phyloP scores from a whole-genome alignment of 1,140 invertebrate species.

The Drosophila fuyamai region DNA sequence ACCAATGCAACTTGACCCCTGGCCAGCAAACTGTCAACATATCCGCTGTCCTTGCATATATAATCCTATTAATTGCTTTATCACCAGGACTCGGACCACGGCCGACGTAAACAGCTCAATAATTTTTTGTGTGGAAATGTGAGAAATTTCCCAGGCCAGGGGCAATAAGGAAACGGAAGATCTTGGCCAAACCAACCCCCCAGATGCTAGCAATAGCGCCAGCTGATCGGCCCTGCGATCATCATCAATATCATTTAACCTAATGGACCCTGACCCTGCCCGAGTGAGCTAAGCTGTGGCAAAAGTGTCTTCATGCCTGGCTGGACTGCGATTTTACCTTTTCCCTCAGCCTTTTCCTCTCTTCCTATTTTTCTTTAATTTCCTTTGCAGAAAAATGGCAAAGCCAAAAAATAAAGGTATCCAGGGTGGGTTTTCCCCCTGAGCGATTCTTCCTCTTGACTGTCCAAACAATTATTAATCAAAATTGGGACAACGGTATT shows the following conservation, averaged over 20 bases:
- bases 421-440: constrained; percentile 32
- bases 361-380: constrained; percentile 59
- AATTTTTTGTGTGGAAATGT: constrained; percentile 59
- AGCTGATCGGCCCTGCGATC: constrained; percentile 63
- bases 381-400: constrained; percentile 52
- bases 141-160: constrained; percentile 57
- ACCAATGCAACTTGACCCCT: constrained; percentile 70
- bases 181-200: constrained; percentile 48
- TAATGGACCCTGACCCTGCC: constrained; percentile 79
- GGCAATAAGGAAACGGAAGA: constrained; percentile 13
- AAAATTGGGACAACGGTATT: constrained; percentile 57
- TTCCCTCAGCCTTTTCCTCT: constrained; percentile 6
- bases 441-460: constrained; percentile 57
- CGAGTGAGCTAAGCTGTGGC: constrained; percentile 77
- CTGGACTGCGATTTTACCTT: constrained; percentile 35
- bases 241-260: constrained; percentile 84
- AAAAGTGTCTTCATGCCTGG: constrained; percentile 77
- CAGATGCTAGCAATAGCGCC: constrained; percentile 22
- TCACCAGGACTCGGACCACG: constrained; percentile 53
- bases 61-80: constrained; percentile 80
- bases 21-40: constrained; percentile 64
- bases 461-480: constrained; percentile 81
- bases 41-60: constrained; percentile 58
- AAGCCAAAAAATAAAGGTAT: constrained; percentile 13
- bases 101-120: constrained; percentile 64